A percentile compares a stretch with the other conserved stretches of the same genome.
These are phyloP conservation scores for Bellardia bayeri DNA, from an alignment of 2,888 invertebrate genomes.

Conservation along the genomic window DNA sequence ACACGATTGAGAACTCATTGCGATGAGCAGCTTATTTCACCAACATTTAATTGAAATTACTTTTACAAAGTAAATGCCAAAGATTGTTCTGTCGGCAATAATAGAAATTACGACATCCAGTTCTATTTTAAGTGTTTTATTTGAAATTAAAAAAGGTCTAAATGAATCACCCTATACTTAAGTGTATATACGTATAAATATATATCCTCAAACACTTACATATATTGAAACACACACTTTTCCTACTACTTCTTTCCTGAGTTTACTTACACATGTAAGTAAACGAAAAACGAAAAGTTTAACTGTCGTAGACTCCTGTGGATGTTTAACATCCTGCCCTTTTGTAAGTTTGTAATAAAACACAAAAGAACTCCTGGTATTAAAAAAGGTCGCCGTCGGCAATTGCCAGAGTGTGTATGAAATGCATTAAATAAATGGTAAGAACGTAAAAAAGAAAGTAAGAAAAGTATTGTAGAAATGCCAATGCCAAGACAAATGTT, in stretches of 20 bases:
- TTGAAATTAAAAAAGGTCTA: too few relatives aligned
- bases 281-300: constrained; percentile 15
- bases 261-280: background rate
- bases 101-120: too few relatives aligned
- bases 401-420: constrained; percentile 23
- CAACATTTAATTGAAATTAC: too few relatives aligned
- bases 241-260: background rate
- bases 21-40: too few relatives aligned
- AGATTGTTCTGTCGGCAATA: too few relatives aligned
- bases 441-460: constrained; percentile 25
- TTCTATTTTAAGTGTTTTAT: too few relatives aligned
- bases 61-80: too few relatives aligned
- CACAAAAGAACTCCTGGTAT: constrained; percentile 48
- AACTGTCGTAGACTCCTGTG: constrained; percentile 41
- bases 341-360: constrained; percentile 54
- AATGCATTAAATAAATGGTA: constrained; percentile 62
- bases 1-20: too few relatives aligned
- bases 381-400: constrained; percentile 61
- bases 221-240: constrained; percentile 36
- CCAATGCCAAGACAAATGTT: constrained; percentile 68
- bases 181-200: background rate
- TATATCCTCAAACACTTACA: background rate
- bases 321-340: constrained; percentile 59
- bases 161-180: too few relatives aligned
- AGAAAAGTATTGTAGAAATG: constrained; percentile 59